Evolutionary conservation across 2,797 vertebrate genomes (phyloP).

Genomic region (Trematomus bernacchii): DNA sequence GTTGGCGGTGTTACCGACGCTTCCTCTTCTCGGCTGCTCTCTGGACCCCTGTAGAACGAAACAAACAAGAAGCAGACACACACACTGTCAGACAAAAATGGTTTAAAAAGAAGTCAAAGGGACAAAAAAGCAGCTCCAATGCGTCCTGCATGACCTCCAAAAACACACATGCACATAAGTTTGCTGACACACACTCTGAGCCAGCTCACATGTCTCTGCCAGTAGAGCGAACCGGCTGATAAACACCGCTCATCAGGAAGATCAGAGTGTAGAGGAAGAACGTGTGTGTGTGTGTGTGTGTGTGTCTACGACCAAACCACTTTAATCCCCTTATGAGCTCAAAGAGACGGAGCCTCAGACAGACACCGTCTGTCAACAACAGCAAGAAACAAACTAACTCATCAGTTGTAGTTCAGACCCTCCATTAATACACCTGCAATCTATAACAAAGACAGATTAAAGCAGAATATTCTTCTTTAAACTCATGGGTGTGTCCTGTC

Average conservation of each 20-base stretch:
- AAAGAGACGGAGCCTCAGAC: conserved; percentile 68
- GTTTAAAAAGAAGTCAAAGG: neutral
- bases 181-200: neutral
- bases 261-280: conserved; percentile 28
- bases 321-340: conserved; percentile 84
- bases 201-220: conserved; percentile 55
- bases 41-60: conserved; percentile 80
- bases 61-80: conserved; percentile 48
- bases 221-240: conserved; percentile 49
- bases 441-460: neutral
- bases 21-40: conserved; percentile 77
- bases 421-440: neutral
- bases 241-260: neutral
- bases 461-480: neutral
- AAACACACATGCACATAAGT: neutral
- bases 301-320: conserved; percentile 43
- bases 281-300: conserved; percentile 27
- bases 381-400: conserved; percentile 19
- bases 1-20: conserved; percentile 79
- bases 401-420: neutral
- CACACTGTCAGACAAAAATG: neutral
- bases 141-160: neutral
- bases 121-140: neutral
- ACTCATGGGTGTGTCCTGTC: neutral
- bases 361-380: conserved; percentile 63